phyloP scores from a whole-genome alignment of 2,888 invertebrate species.

The Pristionchus japonicus region DNA sequence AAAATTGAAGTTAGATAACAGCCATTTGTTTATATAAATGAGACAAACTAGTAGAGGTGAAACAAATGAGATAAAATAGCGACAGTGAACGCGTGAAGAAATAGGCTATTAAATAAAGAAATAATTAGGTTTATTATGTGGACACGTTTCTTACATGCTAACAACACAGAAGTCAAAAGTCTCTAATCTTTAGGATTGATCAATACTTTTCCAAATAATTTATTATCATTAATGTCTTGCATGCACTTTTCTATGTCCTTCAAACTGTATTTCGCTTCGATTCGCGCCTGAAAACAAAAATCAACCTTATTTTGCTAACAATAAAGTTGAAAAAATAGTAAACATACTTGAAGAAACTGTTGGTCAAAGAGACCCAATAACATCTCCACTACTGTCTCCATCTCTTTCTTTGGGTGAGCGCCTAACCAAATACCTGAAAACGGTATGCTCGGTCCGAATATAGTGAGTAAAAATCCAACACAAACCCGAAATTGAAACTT shows the following conservation, averaged over 20 bases:
- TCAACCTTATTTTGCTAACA: neutral
- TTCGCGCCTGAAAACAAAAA: slow-evolving; percentile 18
- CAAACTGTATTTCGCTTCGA: slow-evolving; percentile 42
- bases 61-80: neutral
- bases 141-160: neutral
- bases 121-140: neutral
- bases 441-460: neutral
- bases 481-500: slow-evolving; percentile 54
- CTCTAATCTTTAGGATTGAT: slow-evolving; percentile 49
- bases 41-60: neutral
- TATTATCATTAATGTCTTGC: slow-evolving; percentile 50
- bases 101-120: neutral
- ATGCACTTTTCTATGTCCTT: slow-evolving; percentile 35
- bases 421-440: slow-evolving; percentile 57
- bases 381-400: slow-evolving; percentile 77
- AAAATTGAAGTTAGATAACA: no score
- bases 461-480: neutral
- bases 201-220: slow-evolving; percentile 55
- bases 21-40: no score
- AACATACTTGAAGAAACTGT: slow-evolving; percentile 77
- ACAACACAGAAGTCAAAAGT: neutral
- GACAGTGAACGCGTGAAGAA: neutral
- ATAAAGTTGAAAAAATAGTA: neutral
- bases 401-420: slow-evolving; percentile 51
- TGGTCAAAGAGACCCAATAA: slow-evolving; percentile 81